Percentiles rank a stretch among this genome's conserved stretches.
These are phyloP conservation scores for Creontiades dilutus DNA, from an alignment of 2,888 invertebrate species.

Conservation along the genomic window DNA sequence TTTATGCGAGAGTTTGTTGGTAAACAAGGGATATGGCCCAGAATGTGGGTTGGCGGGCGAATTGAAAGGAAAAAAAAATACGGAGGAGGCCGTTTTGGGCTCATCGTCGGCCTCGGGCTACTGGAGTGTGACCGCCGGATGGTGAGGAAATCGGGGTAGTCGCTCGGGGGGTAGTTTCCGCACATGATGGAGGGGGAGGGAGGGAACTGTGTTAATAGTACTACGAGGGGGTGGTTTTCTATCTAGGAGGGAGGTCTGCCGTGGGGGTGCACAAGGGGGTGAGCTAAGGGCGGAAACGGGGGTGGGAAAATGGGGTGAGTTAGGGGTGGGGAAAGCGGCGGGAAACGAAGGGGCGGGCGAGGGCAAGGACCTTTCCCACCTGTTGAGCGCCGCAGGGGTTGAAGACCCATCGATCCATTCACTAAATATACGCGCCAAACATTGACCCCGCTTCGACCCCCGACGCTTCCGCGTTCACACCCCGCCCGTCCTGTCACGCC, in stretches of 20 bases:
- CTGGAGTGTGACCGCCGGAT: no score
- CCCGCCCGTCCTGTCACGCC: neutral
- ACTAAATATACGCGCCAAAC: constrained; percentile 65
- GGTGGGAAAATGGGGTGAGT: neutral
- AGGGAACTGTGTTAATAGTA: constrained; percentile 55
- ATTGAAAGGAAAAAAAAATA: neutral
- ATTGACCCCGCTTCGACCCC: constrained; percentile 30
- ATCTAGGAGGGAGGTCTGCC: neutral
- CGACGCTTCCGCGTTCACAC: constrained; percentile 60
- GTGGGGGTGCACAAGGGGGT: neutral
- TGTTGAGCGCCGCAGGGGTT: constrained; percentile 64
- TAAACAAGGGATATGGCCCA: neutral
- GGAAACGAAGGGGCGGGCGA: constrained; percentile 12
- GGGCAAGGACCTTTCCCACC: constrained; percentile 68
- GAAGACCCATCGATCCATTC: constrained; percentile 69
- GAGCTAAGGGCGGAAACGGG: no score
- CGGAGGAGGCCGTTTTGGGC: constrained; percentile 20
- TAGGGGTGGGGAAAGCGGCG: neutral
- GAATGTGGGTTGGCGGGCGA: constrained; percentile 14
- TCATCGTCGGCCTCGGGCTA: neutral
- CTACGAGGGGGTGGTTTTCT: neutral
- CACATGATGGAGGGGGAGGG: neutral
- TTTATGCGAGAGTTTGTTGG: neutral
- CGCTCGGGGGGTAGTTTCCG: neutral
- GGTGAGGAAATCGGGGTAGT: neutral